Percentiles rank a stretch among this genome's conserved stretches.
Evolutionary conservation across 2,888 invertebrate genomes (phyloP).

Genomic region (Luperina nickerlii): DNA sequence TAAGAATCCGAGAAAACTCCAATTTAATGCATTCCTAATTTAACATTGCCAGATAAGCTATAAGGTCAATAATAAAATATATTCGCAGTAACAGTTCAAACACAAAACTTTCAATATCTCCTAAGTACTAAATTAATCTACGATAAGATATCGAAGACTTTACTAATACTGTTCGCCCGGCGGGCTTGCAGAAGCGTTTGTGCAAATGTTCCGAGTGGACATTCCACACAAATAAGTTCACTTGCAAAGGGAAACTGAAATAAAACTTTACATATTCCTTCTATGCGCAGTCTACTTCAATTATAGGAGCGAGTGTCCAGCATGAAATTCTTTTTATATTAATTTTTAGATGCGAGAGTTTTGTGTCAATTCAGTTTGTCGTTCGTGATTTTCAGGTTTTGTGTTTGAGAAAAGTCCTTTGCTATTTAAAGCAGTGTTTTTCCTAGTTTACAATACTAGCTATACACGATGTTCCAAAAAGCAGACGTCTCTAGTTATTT

Average conservation of each 20-base stretch:
- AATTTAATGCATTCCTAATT: neutral
- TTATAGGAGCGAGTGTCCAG: conserved; percentile 70
- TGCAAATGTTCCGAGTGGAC: conserved; percentile 71
- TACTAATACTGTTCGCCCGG: conserved; percentile 55
- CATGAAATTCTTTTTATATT: conserved; percentile 65
- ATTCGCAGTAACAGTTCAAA: conserved; percentile 2
- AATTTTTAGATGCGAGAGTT: conserved; percentile 70
- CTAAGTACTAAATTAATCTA: neutral
- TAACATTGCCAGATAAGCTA: neutral
- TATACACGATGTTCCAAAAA: neutral
- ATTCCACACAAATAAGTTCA: conserved; percentile 75
- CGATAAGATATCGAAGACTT: conserved; percentile 60
- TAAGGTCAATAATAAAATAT: neutral
- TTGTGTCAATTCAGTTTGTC: conserved; percentile 29
- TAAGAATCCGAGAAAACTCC: neutral
- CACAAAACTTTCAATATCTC: neutral
- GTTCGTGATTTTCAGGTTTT: conserved; percentile 25
- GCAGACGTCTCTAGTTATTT: too few species aligned
- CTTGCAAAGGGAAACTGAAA: conserved; percentile 74
- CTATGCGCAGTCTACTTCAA: conserved; percentile 72
- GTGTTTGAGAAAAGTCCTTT: conserved; percentile 12
- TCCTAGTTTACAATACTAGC: neutral
- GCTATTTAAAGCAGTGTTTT: neutral
- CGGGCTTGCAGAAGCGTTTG: conserved; percentile 65
- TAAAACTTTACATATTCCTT: conserved; percentile 77